Conservation (phyloP, 1,140 invertebrate species). For the Yoshiicerus persimilis region DNA sequence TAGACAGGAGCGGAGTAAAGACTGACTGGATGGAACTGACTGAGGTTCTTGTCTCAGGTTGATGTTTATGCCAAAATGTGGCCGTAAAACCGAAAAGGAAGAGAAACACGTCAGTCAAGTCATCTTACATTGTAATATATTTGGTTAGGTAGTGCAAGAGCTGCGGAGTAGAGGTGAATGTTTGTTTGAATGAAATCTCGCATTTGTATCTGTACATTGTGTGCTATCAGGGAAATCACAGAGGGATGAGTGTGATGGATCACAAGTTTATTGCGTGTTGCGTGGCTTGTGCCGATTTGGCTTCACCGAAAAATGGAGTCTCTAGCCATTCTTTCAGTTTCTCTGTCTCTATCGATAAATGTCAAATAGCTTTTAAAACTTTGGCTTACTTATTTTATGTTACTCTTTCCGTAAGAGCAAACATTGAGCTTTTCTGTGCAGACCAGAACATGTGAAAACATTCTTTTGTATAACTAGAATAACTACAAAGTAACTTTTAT, state of each 20-base stretch:
- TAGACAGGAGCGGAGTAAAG: not conserved
- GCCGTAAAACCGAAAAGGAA: slow-evolving; percentile 1
- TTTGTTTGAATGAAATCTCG: not conserved
- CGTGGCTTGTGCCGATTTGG: not conserved
- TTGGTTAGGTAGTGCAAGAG: not conserved
- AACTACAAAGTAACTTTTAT: no score
- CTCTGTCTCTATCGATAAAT: not conserved
- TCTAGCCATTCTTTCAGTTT: not conserved
- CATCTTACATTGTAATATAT: not conserved
- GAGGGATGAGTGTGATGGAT: not conserved
- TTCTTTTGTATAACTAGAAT: no score
- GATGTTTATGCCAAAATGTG: slow-evolving; percentile 3
- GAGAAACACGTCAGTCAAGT: not conserved
- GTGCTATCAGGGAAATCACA: not conserved
- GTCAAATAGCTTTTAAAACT: slow-evolving; percentile 3
- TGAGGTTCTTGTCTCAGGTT: not conserved
- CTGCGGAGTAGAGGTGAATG: not conserved
- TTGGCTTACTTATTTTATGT: not conserved
- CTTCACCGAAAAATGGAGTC: not conserved
- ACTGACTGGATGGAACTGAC: not conserved
- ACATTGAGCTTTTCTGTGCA: not conserved
- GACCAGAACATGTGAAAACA: not conserved
- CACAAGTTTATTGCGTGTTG: not conserved
- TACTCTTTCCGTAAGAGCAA: not conserved
- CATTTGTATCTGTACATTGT: not conserved